These are phyloP conservation scores for Tragopan temminckii DNA, from an alignment of 2,797 vertebrate genomes.

Conservation along the genomic window DNA sequence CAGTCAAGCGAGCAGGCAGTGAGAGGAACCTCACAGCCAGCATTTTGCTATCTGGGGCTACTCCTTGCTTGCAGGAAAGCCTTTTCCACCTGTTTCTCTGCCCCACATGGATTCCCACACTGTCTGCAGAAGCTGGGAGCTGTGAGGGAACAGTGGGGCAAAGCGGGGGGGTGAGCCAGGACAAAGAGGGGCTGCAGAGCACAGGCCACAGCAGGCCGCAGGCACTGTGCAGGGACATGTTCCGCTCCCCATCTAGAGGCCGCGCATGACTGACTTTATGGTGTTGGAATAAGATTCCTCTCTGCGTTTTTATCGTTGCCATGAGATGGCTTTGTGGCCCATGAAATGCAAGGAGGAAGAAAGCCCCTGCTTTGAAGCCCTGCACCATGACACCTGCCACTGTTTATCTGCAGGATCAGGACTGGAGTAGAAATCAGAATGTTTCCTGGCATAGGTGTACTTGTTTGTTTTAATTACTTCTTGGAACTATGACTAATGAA, in stretches of 20 bases:
- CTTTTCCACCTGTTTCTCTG: not conserved
- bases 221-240: accelerated
- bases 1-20: not conserved
- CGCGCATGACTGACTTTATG: not conserved
- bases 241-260: not conserved
- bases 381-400: accelerated
- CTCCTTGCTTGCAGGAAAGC: not conserved
- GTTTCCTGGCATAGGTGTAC: not conserved
- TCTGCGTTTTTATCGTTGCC: constrained; percentile 36
- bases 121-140: not conserved
- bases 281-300: not conserved
- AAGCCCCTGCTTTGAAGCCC: constrained; percentile 10
- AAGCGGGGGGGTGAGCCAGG: not conserved
- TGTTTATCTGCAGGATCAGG: not conserved
- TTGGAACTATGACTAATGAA: not conserved
- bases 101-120: not conserved
- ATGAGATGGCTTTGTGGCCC: not conserved
- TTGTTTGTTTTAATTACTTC: not conserved
- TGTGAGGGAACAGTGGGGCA: not conserved
- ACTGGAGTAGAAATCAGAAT: not conserved
- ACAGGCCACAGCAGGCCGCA: no score
- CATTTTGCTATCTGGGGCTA: accelerated
- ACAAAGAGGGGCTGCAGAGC: not conserved
- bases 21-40: not conserved
- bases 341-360: constrained; percentile 9